These are phyloP conservation scores for Mya arenaria DNA, from an alignment of 1,140 invertebrate species.

Conservation along the genomic window DNA sequence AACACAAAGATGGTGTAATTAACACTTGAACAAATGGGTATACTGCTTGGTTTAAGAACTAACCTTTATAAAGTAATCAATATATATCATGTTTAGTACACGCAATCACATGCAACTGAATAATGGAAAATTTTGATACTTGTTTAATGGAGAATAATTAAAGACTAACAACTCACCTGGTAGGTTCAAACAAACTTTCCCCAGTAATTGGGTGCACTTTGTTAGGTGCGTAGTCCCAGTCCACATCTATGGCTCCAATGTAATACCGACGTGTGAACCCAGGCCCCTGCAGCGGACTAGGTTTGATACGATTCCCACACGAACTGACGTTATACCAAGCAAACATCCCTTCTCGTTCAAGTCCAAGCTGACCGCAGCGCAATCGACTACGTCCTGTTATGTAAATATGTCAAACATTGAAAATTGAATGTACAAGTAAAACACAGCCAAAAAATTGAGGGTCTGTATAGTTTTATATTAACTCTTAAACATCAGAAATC, in stretches of 20 bases:
- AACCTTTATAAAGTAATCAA: no score
- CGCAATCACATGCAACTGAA: no score
- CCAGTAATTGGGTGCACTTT: constrained; percentile 6
- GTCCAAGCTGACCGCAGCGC: constrained; percentile 9
- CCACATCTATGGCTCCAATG: constrained; percentile 66
- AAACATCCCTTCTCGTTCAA: constrained; percentile 26
- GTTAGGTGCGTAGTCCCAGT: constrained; percentile 71
- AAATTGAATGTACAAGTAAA: background rate
- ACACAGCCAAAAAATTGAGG: background rate
- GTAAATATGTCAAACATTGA: background rate
- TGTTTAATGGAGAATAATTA: no score
- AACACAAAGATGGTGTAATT: no score
- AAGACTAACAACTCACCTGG: constrained; percentile 48
- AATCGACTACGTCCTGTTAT: background rate
- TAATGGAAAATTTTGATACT: no score
- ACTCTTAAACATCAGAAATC: background rate
- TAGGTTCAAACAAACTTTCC: constrained; percentile 6
- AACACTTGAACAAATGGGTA: no score
- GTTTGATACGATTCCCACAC: background rate
- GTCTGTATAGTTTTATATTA: background rate
- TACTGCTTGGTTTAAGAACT: no score
- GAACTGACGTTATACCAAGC: constrained; percentile 23
- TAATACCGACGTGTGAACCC: constrained; percentile 56
- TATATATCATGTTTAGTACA: no score
- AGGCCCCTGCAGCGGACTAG: background rate